Percentiles rank a stretch among this genome's conserved stretches.
These are phyloP conservation scores for Babylonia areolata DNA, from an alignment of 1,140 invertebrate genomes.

Conservation along the genomic window DNA sequence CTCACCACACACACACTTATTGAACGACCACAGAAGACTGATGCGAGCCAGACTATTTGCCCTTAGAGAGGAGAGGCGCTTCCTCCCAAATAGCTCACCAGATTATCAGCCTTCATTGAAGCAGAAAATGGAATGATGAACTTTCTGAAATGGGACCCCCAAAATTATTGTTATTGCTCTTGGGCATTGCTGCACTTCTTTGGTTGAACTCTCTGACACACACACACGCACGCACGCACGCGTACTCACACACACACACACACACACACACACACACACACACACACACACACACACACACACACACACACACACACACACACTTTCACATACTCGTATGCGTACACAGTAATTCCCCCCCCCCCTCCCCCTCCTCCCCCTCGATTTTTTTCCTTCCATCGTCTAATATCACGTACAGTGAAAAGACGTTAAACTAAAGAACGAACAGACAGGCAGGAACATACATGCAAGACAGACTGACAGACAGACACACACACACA, in stretches of 20 bases:
- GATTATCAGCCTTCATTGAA: background rate
- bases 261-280: slow-evolving; percentile 7
- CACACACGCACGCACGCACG: background rate
- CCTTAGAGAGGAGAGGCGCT: too few relatives aligned
- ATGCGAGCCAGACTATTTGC: too few relatives aligned
- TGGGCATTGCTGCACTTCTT: background rate
- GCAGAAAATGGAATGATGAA: background rate
- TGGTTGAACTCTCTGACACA: background rate
- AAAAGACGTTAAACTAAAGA: too few relatives aligned
- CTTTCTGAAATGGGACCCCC: background rate
- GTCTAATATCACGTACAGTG: too few relatives aligned
- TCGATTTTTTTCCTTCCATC: too few relatives aligned
- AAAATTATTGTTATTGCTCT: background rate
- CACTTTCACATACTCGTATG: too few relatives aligned
- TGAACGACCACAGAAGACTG: too few relatives aligned
- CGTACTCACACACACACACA: background rate
- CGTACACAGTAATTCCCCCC: too few relatives aligned
- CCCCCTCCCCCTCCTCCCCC: too few relatives aligned
- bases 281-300: slow-evolving; percentile 21
- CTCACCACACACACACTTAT: too few relatives aligned
- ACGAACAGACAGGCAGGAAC: too few relatives aligned
- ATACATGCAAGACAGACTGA: background rate
- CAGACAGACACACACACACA: background rate
- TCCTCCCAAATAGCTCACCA: background rate
- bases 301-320: slow-evolving; percentile 20